Evolutionary conservation across 2,888 invertebrate genomes (phyloP).

Genomic region (Plemyria rubiginata): DNA sequence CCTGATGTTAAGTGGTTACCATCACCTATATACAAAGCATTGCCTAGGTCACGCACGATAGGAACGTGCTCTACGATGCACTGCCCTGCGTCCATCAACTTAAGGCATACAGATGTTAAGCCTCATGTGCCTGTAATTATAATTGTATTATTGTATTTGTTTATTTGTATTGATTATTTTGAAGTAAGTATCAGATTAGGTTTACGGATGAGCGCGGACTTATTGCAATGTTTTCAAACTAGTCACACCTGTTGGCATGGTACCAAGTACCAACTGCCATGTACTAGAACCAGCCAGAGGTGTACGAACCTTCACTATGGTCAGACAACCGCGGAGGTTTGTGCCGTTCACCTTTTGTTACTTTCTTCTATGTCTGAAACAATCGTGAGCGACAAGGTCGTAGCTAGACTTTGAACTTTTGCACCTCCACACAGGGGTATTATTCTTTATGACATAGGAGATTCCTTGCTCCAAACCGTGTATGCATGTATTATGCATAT

Average conservation of each 20-base stretch:
- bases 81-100: too few species aligned
- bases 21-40: too few species aligned
- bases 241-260: slow-evolving; percentile 44
- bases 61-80: too few species aligned
- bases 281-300: slow-evolving; percentile 17
- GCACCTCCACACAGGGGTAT: neutral
- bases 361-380: slow-evolving; percentile 47
- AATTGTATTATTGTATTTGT: too few species aligned
- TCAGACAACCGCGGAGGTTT: slow-evolving; percentile 41
- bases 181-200: neutral
- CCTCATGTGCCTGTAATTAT: too few species aligned
- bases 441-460: too few species aligned
- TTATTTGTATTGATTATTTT: too few species aligned
- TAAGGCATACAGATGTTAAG: too few species aligned
- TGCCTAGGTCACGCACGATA: too few species aligned
- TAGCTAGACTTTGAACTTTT: slow-evolving; percentile 23
- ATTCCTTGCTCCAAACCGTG: too few species aligned
- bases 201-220: slow-evolving; percentile 29
- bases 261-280: slow-evolving; percentile 20
- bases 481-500: too few species aligned
- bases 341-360: slow-evolving; percentile 52
- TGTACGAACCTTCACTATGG: slow-evolving; percentile 42
- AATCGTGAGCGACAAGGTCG: slow-evolving; percentile 30
- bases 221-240: slow-evolving; percentile 25
- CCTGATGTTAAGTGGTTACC: too few species aligned